Conservation (phyloP, 2,888 invertebrate species). For the Drosophila stalkeri region DNA sequence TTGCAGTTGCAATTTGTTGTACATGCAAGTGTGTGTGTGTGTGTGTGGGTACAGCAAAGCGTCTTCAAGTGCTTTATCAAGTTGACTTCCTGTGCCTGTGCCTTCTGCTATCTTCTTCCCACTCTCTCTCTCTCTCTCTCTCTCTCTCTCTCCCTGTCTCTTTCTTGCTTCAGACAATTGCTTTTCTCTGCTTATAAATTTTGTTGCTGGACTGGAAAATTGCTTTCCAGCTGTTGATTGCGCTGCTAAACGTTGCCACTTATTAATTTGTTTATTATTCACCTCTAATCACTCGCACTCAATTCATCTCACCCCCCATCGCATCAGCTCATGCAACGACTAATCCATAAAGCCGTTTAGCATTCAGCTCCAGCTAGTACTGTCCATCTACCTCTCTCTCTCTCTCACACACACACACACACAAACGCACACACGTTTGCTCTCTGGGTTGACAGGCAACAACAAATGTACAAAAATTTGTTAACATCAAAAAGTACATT, state of each 20-base stretch:
- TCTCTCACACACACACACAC: neutral
- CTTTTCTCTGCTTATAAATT: constrained; percentile 61
- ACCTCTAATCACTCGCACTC: constrained; percentile 68
- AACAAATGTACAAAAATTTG: constrained; percentile 80
- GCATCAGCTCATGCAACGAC: neutral
- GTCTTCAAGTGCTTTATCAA: constrained; percentile 40
- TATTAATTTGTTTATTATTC: constrained; percentile 69
- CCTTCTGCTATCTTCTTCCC: constrained; percentile 1
- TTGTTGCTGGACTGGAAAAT: constrained; percentile 54
- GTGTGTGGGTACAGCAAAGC: constrained; percentile 17
- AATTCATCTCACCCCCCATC: constrained; percentile 20
- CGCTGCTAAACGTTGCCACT: constrained; percentile 28
- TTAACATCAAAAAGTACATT: constrained; percentile 81
- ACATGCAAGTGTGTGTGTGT: constrained; percentile 8
- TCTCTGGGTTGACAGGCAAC: constrained; percentile 52
- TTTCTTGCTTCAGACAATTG: constrained; percentile 40
- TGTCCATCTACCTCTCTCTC: constrained; percentile 18
- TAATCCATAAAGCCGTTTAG: constrained; percentile 51
- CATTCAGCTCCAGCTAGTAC: constrained; percentile 53
- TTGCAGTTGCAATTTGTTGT: constrained; percentile 62
- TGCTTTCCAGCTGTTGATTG: constrained; percentile 63
- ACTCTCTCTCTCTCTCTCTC: neutral
- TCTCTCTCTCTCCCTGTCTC: neutral
- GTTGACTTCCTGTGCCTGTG: constrained; percentile 30
- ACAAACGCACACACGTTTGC: neutral